These are phyloP conservation scores for Metopolophium dirhodum DNA, from an alignment of 1,140 invertebrate genomes.

Conservation along the genomic window DNA sequence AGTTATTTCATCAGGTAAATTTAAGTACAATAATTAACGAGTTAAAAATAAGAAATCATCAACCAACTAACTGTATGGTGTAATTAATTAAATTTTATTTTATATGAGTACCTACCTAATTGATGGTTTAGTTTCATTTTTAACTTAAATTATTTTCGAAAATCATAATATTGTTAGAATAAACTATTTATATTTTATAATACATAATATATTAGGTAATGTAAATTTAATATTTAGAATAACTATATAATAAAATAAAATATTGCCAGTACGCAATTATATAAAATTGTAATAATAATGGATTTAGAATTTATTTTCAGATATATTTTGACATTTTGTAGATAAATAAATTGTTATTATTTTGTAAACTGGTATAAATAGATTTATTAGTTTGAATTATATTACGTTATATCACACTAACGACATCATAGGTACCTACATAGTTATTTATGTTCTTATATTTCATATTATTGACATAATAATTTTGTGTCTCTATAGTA, in stretches of 20 bases:
- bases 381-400: background rate
- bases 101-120: background rate
- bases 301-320: background rate
- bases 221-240: background rate
- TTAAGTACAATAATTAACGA: background rate
- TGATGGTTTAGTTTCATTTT: background rate
- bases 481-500: no score
- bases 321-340: background rate
- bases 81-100: no score
- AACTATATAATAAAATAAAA: background rate
- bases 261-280: background rate
- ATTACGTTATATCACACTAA: background rate
- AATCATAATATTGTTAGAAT: background rate
- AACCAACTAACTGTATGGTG: background rate
- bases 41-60: background rate
- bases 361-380: background rate
- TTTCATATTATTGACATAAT: background rate
- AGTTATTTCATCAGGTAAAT: background rate
- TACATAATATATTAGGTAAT: background rate
- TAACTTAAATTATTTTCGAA: background rate
- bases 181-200: background rate
- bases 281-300: background rate
- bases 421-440: background rate
- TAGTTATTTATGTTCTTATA: background rate
- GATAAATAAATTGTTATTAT: background rate